A percentile compares a stretch with the other conserved stretches of the same genome.
phyloP scores from a whole-genome alignment of 2,797 vertebrate genomes.

The Chanos chanos region DNA sequence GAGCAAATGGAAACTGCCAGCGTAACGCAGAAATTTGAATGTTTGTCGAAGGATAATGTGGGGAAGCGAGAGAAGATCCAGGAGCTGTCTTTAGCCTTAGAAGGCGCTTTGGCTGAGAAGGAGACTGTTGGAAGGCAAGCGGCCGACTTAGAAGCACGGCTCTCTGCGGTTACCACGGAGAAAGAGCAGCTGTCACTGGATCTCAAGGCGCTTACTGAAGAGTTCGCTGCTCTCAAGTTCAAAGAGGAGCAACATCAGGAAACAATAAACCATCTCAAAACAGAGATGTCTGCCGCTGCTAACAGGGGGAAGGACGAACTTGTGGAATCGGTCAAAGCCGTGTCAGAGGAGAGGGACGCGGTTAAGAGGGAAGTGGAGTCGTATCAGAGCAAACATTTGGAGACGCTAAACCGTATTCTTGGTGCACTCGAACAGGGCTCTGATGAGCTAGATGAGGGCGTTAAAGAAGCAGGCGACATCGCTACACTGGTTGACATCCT shows the following conservation, averaged over 20 bases:
- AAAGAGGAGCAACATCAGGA: slow-evolving; percentile 54
- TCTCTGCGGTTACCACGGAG: slow-evolving; percentile 62
- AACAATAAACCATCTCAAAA: slow-evolving; percentile 49
- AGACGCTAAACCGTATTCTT: slow-evolving; percentile 56
- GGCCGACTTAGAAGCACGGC: slow-evolving; percentile 58
- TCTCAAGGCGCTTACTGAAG: slow-evolving; percentile 55
- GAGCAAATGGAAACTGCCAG: slow-evolving; percentile 53
- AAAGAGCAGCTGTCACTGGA: slow-evolving; percentile 63
- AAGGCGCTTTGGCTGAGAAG: slow-evolving; percentile 57
- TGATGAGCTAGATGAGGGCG: slow-evolving; percentile 32
- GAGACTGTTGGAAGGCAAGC: slow-evolving; percentile 54
- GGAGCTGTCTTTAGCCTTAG: slow-evolving; percentile 58
- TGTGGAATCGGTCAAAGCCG: slow-evolving; percentile 54
- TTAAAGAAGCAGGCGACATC: slow-evolving; percentile 46
- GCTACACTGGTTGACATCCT: slow-evolving; percentile 42
- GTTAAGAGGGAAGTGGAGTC: slow-evolving; percentile 57
- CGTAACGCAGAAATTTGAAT: slow-evolving; percentile 61
- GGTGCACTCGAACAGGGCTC: slow-evolving; percentile 44
- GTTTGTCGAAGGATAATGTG: slow-evolving; percentile 57
- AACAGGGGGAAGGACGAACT: slow-evolving; percentile 60
- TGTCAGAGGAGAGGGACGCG: slow-evolving; percentile 56
- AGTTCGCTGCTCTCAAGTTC: slow-evolving; percentile 53
- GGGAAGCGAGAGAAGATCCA: slow-evolving; percentile 67
- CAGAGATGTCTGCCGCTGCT: slow-evolving; percentile 35
- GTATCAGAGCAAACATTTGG: slow-evolving; percentile 52